Conservation (phyloP, 2,888 invertebrate genomes). For the Calameuta pallipes region DNA sequence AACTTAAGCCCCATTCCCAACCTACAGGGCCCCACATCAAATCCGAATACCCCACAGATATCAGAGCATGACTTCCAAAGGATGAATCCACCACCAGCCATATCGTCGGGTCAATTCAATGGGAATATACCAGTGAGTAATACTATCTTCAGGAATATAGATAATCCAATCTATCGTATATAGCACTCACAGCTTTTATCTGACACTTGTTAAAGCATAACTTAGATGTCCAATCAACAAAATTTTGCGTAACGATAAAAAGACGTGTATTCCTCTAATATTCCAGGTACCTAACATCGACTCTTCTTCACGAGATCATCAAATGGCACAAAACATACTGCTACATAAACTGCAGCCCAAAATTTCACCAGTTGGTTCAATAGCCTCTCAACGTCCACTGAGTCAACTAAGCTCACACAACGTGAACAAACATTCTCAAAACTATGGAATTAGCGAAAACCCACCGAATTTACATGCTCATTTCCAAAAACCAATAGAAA, state of each 20-base stretch:
- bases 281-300: not conserved
- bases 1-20: conserved; percentile 62
- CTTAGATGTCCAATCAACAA: not conserved
- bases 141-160: not conserved
- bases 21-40: conserved; percentile 50
- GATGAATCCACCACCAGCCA: conserved; percentile 49
- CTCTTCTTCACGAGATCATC: conserved; percentile 46
- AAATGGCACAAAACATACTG: conserved; percentile 46
- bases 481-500: conserved; percentile 61
- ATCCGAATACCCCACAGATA: conserved; percentile 49
- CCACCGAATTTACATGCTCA: conserved; percentile 50
- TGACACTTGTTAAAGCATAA: not conserved
- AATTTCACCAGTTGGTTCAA: conserved; percentile 68
- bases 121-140: conserved; percentile 55
- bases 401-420: conserved; percentile 65
- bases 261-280: not conserved
- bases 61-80: conserved; percentile 58
- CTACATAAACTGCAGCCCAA: conserved; percentile 58
- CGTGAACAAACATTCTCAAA: conserved; percentile 57
- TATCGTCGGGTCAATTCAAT: conserved; percentile 53
- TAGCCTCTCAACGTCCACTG: conserved; percentile 68
- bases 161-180: not conserved
- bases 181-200: not conserved
- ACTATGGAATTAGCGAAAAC: conserved; percentile 53
- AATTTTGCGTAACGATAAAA: not conserved